phyloP scores from a whole-genome alignment of 2,113 vertebrate species.

The Cathartes aura region DNA sequence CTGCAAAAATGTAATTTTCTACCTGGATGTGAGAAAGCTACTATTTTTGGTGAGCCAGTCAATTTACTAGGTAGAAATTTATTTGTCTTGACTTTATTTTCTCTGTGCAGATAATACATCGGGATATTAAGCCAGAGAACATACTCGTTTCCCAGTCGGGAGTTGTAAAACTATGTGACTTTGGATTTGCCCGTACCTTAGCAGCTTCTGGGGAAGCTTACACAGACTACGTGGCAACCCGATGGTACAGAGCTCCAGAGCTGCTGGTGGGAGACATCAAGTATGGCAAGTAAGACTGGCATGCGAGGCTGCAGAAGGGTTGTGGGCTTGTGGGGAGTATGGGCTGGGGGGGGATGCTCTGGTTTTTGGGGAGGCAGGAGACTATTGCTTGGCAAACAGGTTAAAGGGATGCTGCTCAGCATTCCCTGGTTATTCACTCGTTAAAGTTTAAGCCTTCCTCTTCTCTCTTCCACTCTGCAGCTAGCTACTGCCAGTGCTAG shows the following conservation, averaged over 20 bases:
- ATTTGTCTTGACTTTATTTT: background rate
- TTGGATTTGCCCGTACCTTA: conserved; percentile 88
- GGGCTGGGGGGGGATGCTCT: background rate
- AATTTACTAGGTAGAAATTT: background rate
- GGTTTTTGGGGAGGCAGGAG: background rate
- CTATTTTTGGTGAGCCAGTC: background rate
- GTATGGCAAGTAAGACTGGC: conserved; percentile 84
- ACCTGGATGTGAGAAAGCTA: background rate
- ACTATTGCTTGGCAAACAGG: background rate
- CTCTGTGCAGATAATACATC: conserved; percentile 86
- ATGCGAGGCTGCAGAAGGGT: background rate
- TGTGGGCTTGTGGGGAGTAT: background rate
- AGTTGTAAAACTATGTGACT: conserved; percentile 91
- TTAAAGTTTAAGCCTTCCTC: background rate
- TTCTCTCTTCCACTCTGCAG: background rate
- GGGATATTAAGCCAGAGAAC: conserved; percentile 94
- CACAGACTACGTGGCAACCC: conserved; percentile 90
- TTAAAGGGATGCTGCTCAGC: background rate
- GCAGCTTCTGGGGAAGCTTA: conserved; percentile 82
- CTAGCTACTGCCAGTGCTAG: background rate
- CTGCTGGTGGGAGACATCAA: conserved; percentile 90
- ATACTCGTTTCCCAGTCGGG: conserved; percentile 88
- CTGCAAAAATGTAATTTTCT: background rate
- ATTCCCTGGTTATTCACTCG: background rate
- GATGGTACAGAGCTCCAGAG: conserved; percentile 92